phyloP scores from a whole-genome alignment of 2,113 vertebrate genomes.

The Australoheros scitulus region DNA sequence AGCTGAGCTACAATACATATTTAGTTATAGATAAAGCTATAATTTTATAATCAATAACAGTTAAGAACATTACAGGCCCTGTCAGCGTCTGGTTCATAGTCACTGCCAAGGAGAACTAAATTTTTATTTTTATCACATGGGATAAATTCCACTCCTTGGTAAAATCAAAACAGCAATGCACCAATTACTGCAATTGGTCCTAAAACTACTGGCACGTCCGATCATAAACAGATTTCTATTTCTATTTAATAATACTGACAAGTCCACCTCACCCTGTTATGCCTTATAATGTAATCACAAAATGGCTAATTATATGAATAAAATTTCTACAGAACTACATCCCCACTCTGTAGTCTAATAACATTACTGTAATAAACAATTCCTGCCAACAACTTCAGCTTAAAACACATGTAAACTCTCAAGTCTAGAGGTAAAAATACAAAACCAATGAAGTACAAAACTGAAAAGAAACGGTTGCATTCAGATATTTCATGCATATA shows the following conservation, averaged over 20 bases:
- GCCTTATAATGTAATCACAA: not conserved
- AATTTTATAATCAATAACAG: constrained; percentile 23
- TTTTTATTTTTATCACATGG: constrained; percentile 23
- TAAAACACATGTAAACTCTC: constrained; percentile 41
- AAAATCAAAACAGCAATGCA: not conserved
- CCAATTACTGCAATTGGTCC: not conserved
- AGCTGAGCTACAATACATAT: constrained; percentile 20
- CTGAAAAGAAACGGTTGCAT: constrained; percentile 38
- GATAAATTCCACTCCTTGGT: not conserved
- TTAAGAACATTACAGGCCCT: not conserved
- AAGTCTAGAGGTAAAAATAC: constrained; percentile 68
- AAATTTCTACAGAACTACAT: not conserved
- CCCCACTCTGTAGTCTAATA: not conserved
- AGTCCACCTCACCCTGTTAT: not conserved
- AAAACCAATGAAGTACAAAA: constrained; percentile 40
- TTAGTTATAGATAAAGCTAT: not conserved
- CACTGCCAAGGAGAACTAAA: not conserved
- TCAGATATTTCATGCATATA: constrained; percentile 57
- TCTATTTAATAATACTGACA: not conserved
- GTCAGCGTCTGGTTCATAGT: constrained; percentile 20
- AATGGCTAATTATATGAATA: not conserved
- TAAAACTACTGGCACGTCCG: not conserved
- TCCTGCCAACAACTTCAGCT: constrained; percentile 1
- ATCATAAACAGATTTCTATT: too few species aligned
- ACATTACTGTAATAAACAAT: not conserved